Evolutionary conservation across 2,888 invertebrate genomes (phyloP).

Genomic region (Abrostola tripartita): DNA sequence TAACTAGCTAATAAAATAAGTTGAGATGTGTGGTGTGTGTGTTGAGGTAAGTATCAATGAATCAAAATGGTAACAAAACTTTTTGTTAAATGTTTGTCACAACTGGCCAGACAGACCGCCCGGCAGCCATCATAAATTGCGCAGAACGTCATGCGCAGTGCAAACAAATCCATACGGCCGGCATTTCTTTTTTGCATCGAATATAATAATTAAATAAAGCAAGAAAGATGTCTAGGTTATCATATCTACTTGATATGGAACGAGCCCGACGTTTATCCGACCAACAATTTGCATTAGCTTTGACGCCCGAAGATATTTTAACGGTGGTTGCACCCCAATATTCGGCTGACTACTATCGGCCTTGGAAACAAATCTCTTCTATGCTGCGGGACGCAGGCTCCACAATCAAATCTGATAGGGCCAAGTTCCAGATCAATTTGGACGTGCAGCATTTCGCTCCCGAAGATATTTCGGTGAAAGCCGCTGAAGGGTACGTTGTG

Average conservation of each 20-base stretch:
- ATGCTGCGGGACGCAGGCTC: conserved; percentile 75
- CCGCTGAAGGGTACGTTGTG: conserved; percentile 89
- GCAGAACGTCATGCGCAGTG: conserved; percentile 43
- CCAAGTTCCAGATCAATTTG: conserved; percentile 90
- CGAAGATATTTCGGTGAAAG: conserved; percentile 91
- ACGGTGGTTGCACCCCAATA: conserved; percentile 56
- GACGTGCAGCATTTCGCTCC: conserved; percentile 93
- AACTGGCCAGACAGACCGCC: conserved; percentile 43
- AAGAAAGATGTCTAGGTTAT: conserved; percentile 53
- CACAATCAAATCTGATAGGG: conserved; percentile 84
- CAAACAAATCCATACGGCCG: conserved; percentile 13
- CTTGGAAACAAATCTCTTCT: conserved; percentile 58
- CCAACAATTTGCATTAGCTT: conserved; percentile 72
- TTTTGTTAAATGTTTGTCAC: conserved; percentile 14
- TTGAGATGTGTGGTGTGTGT: no score
- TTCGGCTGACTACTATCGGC: conserved; percentile 49
- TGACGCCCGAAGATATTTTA: conserved; percentile 71
- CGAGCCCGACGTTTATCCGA: conserved; percentile 66
- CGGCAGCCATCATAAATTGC: conserved; percentile 18
- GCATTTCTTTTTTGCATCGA: conserved; percentile 30
- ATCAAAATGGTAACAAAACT: conserved; percentile 10
- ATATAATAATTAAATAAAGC: conserved; percentile 2
- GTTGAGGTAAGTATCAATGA: background rate
- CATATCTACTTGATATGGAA: conserved; percentile 55
- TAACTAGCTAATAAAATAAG: no score